phyloP scores from a whole-genome alignment of 2,888 invertebrate species.

The Diploptera punctata region DNA sequence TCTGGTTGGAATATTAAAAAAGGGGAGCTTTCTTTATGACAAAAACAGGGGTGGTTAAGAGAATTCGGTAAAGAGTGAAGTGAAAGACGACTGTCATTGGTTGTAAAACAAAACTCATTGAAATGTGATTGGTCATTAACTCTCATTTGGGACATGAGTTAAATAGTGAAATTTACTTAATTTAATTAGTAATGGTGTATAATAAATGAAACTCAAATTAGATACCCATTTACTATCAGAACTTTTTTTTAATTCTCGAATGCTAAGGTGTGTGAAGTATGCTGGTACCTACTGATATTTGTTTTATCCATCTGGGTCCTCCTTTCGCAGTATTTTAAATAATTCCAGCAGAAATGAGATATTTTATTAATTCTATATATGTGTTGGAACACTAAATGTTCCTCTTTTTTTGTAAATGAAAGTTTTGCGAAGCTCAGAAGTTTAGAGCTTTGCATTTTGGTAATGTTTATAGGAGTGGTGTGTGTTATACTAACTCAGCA shows the following conservation, averaged over 20 bases:
- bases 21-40: too few relatives aligned
- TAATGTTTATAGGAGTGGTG: neutral
- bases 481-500: neutral
- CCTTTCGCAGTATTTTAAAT: slow-evolving; percentile 10
- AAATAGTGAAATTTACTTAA: too few relatives aligned
- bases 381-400: neutral
- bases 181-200: too few relatives aligned
- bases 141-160: too few relatives aligned
- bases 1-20: too few relatives aligned
- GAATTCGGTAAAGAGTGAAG: too few relatives aligned
- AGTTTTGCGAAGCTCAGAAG: neutral
- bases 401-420: neutral
- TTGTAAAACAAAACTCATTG: too few relatives aligned
- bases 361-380: neutral
- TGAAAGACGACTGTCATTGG: too few relatives aligned
- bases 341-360: neutral
- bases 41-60: too few relatives aligned
- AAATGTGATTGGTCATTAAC: too few relatives aligned
- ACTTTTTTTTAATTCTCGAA: neutral
- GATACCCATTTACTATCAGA: too few relatives aligned
- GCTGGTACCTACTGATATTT: slow-evolving; percentile 13
- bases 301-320: neutral
- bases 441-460: neutral
- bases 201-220: too few relatives aligned
- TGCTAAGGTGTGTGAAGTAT: neutral